phyloP scores from a whole-genome alignment of 2,888 invertebrate genomes.

The Ecliptopera silaceata region DNA sequence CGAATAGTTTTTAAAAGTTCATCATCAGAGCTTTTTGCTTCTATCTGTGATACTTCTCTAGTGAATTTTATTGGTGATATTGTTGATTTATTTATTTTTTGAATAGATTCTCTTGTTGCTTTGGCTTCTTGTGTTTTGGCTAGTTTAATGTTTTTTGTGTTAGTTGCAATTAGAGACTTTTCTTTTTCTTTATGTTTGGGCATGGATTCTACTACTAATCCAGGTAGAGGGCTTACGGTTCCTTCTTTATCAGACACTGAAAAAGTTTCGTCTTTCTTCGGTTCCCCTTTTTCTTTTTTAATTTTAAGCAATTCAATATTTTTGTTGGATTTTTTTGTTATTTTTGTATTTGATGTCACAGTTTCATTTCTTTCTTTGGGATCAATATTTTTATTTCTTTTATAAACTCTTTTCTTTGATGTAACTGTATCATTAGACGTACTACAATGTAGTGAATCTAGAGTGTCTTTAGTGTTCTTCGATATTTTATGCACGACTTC shows the following conservation, averaged over 20 bases:
- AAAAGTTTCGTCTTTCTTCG: conserved; percentile 29
- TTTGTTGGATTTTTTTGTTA: conserved; percentile 9
- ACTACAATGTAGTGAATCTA: conserved; percentile 1
- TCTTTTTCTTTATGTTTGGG: conserved; percentile 20
- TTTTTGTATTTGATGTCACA: conserved; percentile 6
- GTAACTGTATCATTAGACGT: conserved; percentile 18
- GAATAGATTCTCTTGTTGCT: neutral
- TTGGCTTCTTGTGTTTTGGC: neutral
- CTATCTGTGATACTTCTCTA: conserved; percentile 36
- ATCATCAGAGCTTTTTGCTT: conserved; percentile 33
- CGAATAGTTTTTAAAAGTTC: conserved; percentile 32
- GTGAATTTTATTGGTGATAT: conserved; percentile 61
- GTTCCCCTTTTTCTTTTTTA: conserved; percentile 26
- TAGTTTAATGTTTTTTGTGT: neutral
- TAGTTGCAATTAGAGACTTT: neutral
- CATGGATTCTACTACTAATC: conserved; percentile 58
- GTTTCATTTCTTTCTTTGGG: neutral
- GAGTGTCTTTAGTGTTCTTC: neutral
- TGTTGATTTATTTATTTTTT: conserved; percentile 10
- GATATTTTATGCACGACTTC: conserved; percentile 31
- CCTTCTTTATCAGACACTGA: conserved; percentile 32
- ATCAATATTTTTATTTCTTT: conserved; percentile 17
- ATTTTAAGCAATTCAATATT: conserved; percentile 27
- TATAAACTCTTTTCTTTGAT: conserved; percentile 28
- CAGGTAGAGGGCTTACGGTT: conserved; percentile 64